Percentiles rank a stretch among this genome's conserved stretches.
phyloP scores from a whole-genome alignment of 2,113 vertebrate species.

The Hepsetus odoe region DNA sequence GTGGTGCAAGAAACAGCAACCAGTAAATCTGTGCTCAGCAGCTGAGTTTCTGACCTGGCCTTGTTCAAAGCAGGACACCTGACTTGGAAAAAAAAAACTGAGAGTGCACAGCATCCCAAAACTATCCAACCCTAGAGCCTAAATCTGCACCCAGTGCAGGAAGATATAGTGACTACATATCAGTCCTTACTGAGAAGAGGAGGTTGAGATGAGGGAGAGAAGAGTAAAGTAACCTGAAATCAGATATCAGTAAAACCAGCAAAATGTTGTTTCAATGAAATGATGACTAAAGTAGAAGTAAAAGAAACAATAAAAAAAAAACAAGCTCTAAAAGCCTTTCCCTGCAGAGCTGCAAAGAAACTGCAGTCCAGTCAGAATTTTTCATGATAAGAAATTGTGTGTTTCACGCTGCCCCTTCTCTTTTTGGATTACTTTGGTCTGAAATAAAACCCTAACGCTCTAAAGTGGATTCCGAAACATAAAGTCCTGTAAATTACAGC shows the following conservation, averaged over 20 bases:
- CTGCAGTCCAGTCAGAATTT: too few species aligned
- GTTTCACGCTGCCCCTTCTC: too few species aligned
- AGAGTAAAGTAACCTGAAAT: not conserved
- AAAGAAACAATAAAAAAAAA: too few species aligned
- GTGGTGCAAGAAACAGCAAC: too few species aligned
- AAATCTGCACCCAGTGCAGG: constrained; percentile 12
- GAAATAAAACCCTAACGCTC: too few species aligned
- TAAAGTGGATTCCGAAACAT: too few species aligned
- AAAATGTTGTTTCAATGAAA: not conserved
- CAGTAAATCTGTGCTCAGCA: not conserved
- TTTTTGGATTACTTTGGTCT: too few species aligned
- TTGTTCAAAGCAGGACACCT: constrained; percentile 28
- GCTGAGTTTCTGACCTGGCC: constrained; percentile 14
- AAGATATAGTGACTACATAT: constrained; percentile 18
- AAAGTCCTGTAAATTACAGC: too few species aligned
- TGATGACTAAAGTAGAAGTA: not conserved
- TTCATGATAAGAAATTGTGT: too few species aligned
- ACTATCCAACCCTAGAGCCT: constrained; percentile 22
- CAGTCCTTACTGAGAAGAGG: not conserved
- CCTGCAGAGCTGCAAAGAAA: too few species aligned
- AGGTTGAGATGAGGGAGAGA: not conserved
- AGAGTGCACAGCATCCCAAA: constrained; percentile 27
- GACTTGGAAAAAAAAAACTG: constrained; percentile 44
- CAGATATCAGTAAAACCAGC: too few species aligned
- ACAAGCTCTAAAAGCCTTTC: too few species aligned